A percentile compares a stretch with the other conserved stretches of the same genome.
Conservation (phyloP, 2,888 invertebrate species). For the Saturnia japonica region DNA sequence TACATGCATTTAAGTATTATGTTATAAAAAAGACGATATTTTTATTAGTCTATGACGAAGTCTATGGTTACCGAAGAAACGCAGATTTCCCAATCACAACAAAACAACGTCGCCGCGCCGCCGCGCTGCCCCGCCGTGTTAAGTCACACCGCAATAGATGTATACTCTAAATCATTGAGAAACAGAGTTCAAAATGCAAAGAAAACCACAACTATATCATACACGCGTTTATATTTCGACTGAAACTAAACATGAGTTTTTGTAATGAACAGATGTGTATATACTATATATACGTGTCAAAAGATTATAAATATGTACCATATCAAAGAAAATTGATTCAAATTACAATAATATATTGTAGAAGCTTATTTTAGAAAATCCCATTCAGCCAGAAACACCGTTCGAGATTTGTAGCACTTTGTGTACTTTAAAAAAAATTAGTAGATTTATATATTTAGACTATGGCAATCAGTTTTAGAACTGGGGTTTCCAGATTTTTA, state of each 20-base stretch:
- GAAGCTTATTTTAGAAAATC: background rate
- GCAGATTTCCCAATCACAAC: slow-evolving; percentile 26
- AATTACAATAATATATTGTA: background rate
- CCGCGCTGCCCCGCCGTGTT: no score
- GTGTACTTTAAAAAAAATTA: background rate
- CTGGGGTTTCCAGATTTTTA: background rate
- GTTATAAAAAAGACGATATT: slow-evolving; percentile 18
- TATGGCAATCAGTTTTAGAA: no score
- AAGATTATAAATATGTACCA: background rate
- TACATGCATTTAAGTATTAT: background rate
- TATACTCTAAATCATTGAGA: background rate
- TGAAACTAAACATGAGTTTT: slow-evolving; percentile 45
- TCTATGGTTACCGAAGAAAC: slow-evolving; percentile 35
- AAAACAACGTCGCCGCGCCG: slow-evolving; percentile 2
- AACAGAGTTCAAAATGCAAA: slow-evolving; percentile 15
- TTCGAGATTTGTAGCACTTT: background rate
- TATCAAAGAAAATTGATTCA: background rate
- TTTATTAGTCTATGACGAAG: slow-evolving; percentile 38
- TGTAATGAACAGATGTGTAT: slow-evolving; percentile 19
- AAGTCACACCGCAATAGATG: background rate
- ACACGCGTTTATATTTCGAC: slow-evolving; percentile 51
- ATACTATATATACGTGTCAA: background rate
- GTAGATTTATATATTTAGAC: no score
- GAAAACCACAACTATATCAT: slow-evolving; percentile 13
- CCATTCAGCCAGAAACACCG: background rate